Evolutionary conservation across 2,797 vertebrate genomes (phyloP), one percentile per base, ranked within the genome.

Genomic region (Falco novaeseelandiae): DNA sequence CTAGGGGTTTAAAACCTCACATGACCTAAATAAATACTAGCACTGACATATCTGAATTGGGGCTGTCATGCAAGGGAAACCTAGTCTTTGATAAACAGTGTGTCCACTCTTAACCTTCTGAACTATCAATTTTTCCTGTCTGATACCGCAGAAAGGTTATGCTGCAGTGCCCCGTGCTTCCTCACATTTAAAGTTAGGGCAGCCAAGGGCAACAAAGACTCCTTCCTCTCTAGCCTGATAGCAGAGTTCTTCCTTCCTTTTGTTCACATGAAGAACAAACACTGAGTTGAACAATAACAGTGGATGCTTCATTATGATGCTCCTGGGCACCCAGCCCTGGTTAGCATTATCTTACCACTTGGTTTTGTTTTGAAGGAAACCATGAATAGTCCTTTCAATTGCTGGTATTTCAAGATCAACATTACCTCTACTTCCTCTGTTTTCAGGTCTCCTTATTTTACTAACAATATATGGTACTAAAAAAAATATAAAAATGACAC

Each of bases 121-220:
- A 95, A 91, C 87, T 95, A 89, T 76, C 84, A 40, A n/a, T 90
- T 96, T 88, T 94, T 65, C 59, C 57, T 7, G 1, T 87, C 84
- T 90, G 92, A 62, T 66, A 17, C 32, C n/a, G 84, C 15, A 87
- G 92, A 91, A 34, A 95, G 96, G 97, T 98, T 97, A 97, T 88
- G 92, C 69, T 93, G 90, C 96, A 97, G 18, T 96, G 94, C 96
- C 96, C 97, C 97, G 87, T 2, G 59, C 84, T 98, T 98, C 98
- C 98, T 98, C 97, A 93, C 74, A 98, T 98, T 98, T 98, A 98
- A 97, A 97, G 90, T 12, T 85, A 98, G 93, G 87, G 97, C 96
- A 97, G 98, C 97, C 97, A 98, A 98, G 96, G 97, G 97, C 97
- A 98, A 97, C 96, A 97, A 98, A 96, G 96, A 96, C 97, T 97